Evolutionary conservation across 1,140 invertebrate species (phyloP).

Genomic region (Drosophila baimaii): DNA sequence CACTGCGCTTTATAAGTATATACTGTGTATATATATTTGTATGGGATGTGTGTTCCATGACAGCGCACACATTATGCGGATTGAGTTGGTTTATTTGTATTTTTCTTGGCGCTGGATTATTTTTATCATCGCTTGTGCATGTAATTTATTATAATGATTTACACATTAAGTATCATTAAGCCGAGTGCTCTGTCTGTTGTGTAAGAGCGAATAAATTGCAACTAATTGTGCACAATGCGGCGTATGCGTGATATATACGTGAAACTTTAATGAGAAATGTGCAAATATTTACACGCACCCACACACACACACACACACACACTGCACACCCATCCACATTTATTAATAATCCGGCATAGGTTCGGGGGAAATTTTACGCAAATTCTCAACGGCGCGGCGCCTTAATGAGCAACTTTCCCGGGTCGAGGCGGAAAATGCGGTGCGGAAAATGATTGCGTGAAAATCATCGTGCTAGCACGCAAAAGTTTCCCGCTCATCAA

Average conservation of each 20-base stretch:
- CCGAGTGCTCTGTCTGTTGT: slow-evolving; percentile 17
- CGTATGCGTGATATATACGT: slow-evolving; percentile 55
- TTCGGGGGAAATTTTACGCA: slow-evolving; percentile 32
- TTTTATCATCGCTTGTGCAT: slow-evolving; percentile 58
- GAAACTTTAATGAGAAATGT: slow-evolving; percentile 51
- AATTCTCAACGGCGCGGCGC: slow-evolving; percentile 42
- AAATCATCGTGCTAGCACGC: slow-evolving; percentile 42
- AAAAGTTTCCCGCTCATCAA: slow-evolving; percentile 65
- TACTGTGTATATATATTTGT: slow-evolving; percentile 15
- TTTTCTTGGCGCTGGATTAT: slow-evolving; percentile 59
- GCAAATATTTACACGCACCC: slow-evolving; percentile 47
- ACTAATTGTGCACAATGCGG: slow-evolving; percentile 60
- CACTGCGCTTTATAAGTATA: slow-evolving; percentile 17
- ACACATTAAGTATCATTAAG: slow-evolving; percentile 68
- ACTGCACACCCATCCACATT: neutral
- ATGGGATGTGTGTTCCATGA: slow-evolving; percentile 36
- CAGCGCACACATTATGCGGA: slow-evolving; percentile 61
- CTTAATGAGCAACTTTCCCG: slow-evolving; percentile 64
- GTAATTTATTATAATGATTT: slow-evolving; percentile 76
- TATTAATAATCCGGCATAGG: slow-evolving; percentile 66
- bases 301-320: neutral
- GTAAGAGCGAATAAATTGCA: slow-evolving; percentile 48
- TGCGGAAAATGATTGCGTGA: slow-evolving; percentile 53
- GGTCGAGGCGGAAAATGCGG: slow-evolving; percentile 5
- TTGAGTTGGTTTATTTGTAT: slow-evolving; percentile 46